phyloP scores from a whole-genome alignment of 2,888 invertebrate genomes.

The Drosophila merina region DNA sequence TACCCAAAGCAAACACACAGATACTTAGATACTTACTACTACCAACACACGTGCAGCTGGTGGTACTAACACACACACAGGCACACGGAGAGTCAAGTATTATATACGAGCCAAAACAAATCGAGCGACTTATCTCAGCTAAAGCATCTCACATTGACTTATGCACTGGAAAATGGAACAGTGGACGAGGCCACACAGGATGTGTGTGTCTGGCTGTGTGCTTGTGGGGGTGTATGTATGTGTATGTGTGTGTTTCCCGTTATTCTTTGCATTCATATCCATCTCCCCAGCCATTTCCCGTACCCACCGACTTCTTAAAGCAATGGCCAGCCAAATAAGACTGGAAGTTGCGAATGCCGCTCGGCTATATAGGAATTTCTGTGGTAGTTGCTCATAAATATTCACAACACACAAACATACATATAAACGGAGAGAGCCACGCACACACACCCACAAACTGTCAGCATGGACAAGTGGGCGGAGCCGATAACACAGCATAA shows the following conservation, averaged over 20 bases:
- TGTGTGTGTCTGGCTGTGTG: conserved; percentile 3
- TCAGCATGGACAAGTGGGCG: conserved; percentile 80
- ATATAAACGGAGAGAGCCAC: conserved; percentile 19
- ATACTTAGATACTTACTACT: conserved; percentile 22
- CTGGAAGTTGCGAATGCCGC: conserved; percentile 53
- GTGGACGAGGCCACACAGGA: conserved; percentile 60
- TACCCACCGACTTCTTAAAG: conserved; percentile 57
- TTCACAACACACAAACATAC: conserved; percentile 37
- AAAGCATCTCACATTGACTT: conserved; percentile 79
- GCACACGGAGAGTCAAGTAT: conserved; percentile 21
- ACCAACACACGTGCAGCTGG: conserved; percentile 5
- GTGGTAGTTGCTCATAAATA: conserved; percentile 71
- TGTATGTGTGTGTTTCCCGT: background rate
- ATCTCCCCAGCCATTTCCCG: conserved; percentile 8
- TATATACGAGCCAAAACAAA: conserved; percentile 71
- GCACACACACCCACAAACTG: background rate
- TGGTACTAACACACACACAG: too few relatives aligned
- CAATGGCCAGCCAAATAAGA: conserved; percentile 56
- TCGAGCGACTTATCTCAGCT: conserved; percentile 74
- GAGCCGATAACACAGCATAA: conserved; percentile 77
- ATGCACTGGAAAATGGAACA: conserved; percentile 80
- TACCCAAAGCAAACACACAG: conserved; percentile 68
- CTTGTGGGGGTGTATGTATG: background rate
- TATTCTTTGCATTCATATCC: conserved; percentile 3
- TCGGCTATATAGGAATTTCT: conserved; percentile 66